phyloP scores from a whole-genome alignment of 2,113 vertebrate species.

The Aix galericulata region DNA sequence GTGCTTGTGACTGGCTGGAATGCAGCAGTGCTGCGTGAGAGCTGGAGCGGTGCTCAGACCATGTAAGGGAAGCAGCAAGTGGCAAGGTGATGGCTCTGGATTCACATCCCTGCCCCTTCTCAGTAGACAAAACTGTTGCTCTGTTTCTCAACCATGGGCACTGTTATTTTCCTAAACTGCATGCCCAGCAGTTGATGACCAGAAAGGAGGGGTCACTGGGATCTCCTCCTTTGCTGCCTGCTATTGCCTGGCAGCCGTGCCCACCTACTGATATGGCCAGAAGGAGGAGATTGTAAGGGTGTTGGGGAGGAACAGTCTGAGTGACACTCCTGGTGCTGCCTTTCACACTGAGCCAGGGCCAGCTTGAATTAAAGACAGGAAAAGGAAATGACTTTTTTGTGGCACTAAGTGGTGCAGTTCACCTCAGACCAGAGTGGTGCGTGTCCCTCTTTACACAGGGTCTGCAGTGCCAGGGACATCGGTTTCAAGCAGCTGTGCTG shows the following conservation, averaged over 20 bases:
- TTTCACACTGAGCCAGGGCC: not conserved
- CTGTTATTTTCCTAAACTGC: not conserved
- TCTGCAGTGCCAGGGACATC: not conserved
- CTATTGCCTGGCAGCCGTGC: not conserved
- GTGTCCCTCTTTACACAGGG: not conserved
- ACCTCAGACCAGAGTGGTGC: not conserved
- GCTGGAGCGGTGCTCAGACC: not conserved
- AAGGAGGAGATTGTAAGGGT: not conserved
- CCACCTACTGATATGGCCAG: not conserved
- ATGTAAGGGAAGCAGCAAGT: not conserved
- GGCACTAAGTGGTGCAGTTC: not conserved
- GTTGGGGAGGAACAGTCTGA: not conserved
- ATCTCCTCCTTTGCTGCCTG: not conserved
- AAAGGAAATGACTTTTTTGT: not conserved
- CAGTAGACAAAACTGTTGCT: not conserved
- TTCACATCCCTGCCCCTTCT: not conserved
- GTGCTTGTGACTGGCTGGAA: not conserved
- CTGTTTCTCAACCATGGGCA: not conserved
- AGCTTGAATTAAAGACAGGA: not conserved
- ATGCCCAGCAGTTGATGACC: not conserved
- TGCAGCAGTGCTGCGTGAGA: not conserved
- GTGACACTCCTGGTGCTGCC: accelerated
- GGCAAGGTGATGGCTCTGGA: not conserved
- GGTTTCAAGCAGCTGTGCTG: not conserved
- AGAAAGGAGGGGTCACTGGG: not conserved